Evolutionary conservation across 2,113 vertebrate genomes (phyloP).

Genomic region (Catagonus wagneri): DNA sequence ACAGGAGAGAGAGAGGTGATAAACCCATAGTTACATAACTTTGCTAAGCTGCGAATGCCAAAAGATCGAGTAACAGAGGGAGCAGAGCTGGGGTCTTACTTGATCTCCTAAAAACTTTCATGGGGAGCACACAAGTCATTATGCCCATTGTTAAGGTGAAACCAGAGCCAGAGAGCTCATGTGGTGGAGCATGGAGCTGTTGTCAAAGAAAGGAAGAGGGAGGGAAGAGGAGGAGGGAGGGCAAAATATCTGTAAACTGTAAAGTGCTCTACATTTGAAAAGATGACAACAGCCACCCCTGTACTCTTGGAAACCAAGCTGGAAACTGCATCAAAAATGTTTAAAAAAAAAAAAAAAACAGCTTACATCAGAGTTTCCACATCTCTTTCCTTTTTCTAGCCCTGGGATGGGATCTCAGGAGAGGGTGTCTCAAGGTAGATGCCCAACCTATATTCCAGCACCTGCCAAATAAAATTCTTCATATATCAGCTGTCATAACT

Average conservation of each 20-base stretch:
- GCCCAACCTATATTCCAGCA: background rate
- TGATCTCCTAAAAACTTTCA: background rate
- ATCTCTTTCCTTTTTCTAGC: background rate
- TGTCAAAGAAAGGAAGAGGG: background rate
- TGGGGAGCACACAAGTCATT: background rate
- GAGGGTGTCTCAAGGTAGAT: background rate
- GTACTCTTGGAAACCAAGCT: background rate
- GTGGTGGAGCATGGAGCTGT: background rate
- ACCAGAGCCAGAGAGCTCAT: background rate
- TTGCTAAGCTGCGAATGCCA: background rate
- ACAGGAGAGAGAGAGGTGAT: background rate
- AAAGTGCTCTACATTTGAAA: background rate
- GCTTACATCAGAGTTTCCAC: background rate
- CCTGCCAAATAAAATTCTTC: constrained; percentile 33
- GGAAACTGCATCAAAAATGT: background rate
- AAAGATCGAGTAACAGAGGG: background rate
- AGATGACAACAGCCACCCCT: background rate
- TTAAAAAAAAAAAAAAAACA: background rate
- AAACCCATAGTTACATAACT: background rate
- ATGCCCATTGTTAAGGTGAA: background rate
- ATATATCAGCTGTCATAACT: background rate
- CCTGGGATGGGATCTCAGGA: background rate
- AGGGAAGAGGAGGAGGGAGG: fast-evolving
- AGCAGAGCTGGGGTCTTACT: background rate
- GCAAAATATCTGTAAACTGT: background rate